Conservation (phyloP, 2,113 vertebrate genomes). For the Pardalotus punctatus region DNA sequence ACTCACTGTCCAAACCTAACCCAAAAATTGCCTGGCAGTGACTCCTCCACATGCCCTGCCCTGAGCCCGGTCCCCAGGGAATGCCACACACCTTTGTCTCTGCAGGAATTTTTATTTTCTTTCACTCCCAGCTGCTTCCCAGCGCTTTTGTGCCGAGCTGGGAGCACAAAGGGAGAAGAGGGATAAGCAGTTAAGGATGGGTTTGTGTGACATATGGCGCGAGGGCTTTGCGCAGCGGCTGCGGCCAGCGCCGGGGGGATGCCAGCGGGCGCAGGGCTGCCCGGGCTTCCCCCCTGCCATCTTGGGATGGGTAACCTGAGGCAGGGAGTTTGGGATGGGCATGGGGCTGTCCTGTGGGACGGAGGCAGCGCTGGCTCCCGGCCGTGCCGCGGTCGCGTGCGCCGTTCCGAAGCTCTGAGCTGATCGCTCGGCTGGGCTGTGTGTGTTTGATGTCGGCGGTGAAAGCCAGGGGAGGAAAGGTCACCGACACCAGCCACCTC, state of each 20-base stretch:
- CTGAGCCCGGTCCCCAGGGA: background rate
- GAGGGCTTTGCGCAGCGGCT: background rate
- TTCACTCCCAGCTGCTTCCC: background rate
- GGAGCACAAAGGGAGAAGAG: background rate
- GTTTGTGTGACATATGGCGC: background rate
- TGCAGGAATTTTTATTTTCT: background rate
- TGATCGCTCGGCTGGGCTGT: background rate
- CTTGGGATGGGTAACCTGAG: background rate
- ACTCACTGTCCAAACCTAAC: background rate
- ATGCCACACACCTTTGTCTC: background rate
- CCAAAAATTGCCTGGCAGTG: fast-evolving
- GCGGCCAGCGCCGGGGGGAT: fast-evolving
- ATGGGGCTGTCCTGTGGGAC: fast-evolving
- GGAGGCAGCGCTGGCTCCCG: background rate
- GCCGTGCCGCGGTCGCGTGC: background rate
- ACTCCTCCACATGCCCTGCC: fast-evolving
- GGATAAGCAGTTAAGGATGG: background rate
- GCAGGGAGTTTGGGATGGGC: fast-evolving
- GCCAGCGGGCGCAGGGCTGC: fast-evolving
- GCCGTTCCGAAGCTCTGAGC: background rate
- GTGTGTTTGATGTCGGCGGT: background rate
- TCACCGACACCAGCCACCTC: background rate
- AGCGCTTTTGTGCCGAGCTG: background rate
- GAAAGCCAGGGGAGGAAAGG: background rate
- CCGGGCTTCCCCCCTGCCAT: background rate